Percentiles rank a stretch among this genome's conserved stretches.
These are phyloP conservation scores for Boulengeromyrus knoepffleri DNA, from an alignment of 2,113 vertebrate genomes.

Conservation along the genomic window DNA sequence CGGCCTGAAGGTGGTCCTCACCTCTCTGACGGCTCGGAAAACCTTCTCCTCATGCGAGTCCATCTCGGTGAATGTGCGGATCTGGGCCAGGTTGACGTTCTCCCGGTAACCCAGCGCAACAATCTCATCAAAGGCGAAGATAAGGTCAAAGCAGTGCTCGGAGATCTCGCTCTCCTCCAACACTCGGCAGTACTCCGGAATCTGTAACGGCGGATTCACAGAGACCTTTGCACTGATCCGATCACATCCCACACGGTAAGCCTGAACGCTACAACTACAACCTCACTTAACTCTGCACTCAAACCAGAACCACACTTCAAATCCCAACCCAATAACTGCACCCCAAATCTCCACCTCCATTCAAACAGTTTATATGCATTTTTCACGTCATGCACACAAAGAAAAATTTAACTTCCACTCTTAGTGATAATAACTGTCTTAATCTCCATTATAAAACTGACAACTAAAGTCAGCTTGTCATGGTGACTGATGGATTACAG, in stretches of 20 bases:
- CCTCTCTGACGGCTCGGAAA: constrained; percentile 95
- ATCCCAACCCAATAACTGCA: neutral
- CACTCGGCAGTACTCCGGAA: constrained; percentile 91
- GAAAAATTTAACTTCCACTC: neutral
- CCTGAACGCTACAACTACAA: neutral
- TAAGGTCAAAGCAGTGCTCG: constrained; percentile 94
- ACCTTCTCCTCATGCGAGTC: constrained; percentile 97
- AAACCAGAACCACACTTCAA: neutral
- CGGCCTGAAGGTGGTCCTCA: constrained; percentile 38
- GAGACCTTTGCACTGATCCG: neutral
- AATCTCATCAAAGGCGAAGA: constrained; percentile 98
- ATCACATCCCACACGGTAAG: neutral
- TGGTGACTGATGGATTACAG: neutral
- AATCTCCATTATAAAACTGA: neutral
- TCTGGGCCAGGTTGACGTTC: constrained; percentile 94
- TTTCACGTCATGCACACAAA: neutral
- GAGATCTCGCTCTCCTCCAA: constrained; percentile 95
- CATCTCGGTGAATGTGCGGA: constrained; percentile 98
- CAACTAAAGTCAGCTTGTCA: neutral
- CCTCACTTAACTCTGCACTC: neutral
- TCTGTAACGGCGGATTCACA: constrained; percentile 52
- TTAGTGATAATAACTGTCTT: neutral
- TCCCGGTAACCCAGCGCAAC: constrained; percentile 95
- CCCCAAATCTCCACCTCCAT: neutral
- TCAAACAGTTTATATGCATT: neutral